Evolutionary conservation across 2,797 vertebrate genomes (phyloP).

Genomic region (Labeo calbasu): DNA sequence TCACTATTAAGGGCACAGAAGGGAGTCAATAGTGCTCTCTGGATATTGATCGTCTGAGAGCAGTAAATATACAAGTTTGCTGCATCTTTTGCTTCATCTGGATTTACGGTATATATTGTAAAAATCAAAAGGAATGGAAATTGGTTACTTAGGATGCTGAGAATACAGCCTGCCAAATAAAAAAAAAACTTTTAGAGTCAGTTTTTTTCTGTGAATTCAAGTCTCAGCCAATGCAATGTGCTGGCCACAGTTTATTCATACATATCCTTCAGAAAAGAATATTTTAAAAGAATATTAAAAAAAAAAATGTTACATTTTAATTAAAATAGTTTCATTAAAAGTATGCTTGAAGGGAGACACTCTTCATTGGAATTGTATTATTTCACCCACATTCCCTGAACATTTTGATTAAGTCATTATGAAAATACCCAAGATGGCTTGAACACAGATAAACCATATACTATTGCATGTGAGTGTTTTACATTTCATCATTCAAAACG

Average conservation of each 20-base stretch:
- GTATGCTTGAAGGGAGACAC: too few species aligned
- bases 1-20: slow-evolving; percentile 57
- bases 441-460: too few species aligned
- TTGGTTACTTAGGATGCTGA: slow-evolving; percentile 33
- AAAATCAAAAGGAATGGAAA: slow-evolving; percentile 43
- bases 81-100: slow-evolving; percentile 15
- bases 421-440: too few species aligned
- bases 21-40: slow-evolving; percentile 59
- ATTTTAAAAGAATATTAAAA: too few species aligned
- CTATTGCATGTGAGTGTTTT: too few species aligned
- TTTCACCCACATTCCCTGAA: too few species aligned
- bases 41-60: slow-evolving; percentile 59
- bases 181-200: neutral
- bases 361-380: too few species aligned
- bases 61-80: slow-evolving; percentile 59
- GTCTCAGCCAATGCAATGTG: neutral
- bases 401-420: too few species aligned
- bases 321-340: too few species aligned
- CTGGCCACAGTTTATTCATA: too few species aligned
- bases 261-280: neutral
- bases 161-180: neutral
- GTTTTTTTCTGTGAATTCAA: neutral
- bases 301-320: too few species aligned
- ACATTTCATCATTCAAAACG: too few species aligned
- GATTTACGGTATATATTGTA: slow-evolving; percentile 37